Evolutionary conservation across 2,113 vertebrate species (phyloP).

Genomic region (Urocynchramus pylzowi): DNA sequence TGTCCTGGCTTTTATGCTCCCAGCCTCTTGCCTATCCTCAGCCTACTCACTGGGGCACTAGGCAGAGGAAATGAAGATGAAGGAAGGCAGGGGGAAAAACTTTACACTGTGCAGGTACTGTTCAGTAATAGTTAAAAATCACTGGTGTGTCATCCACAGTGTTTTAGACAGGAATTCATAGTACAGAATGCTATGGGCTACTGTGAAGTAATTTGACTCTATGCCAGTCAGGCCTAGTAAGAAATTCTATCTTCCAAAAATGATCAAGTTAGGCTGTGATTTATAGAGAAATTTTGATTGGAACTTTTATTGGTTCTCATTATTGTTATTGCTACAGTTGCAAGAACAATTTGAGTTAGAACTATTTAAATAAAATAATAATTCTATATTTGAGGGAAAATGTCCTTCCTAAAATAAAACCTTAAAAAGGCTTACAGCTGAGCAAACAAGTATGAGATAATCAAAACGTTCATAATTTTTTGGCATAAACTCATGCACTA

Average conservation of each 20-base stretch:
- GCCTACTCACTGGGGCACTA: rapidly evolving
- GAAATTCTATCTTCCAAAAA: background rate
- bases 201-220: background rate
- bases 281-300: background rate
- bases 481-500: background rate
- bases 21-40: background rate
- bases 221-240: background rate
- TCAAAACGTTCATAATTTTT: background rate
- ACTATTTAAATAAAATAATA: background rate
- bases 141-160: background rate
- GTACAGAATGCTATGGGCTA: background rate
- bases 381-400: background rate
- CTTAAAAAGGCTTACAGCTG: background rate
- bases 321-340: background rate
- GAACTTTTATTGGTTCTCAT: background rate
- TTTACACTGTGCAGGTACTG: background rate
- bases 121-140: background rate
- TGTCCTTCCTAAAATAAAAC: background rate
- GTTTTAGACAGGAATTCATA: background rate
- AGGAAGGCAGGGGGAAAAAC: background rate
- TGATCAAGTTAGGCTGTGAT: background rate
- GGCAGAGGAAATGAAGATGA: background rate
- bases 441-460: background rate
- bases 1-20: background rate
- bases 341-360: background rate